phyloP scores from a whole-genome alignment of 2,797 vertebrate species.

The Cyclura pinguis region DNA sequence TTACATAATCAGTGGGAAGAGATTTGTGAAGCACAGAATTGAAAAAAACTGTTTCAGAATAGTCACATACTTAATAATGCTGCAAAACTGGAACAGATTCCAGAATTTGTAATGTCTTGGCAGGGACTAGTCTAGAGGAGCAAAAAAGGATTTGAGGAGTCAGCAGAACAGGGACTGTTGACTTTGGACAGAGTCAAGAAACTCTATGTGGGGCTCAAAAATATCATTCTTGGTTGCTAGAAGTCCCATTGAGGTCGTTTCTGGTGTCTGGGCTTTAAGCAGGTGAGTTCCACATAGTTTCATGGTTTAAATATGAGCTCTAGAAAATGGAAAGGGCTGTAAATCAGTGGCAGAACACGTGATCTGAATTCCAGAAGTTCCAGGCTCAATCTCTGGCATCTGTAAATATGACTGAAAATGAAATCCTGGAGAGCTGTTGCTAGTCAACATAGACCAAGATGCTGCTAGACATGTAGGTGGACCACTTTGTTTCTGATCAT shows the following conservation, averaged over 20 bases:
- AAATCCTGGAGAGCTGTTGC: neutral
- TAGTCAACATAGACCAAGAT: neutral
- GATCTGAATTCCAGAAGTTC: neutral
- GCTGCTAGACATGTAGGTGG: neutral
- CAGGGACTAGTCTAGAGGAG: neutral
- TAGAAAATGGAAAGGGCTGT: neutral
- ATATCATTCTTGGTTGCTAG: neutral
- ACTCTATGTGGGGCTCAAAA: neutral
- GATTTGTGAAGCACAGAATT: neutral
- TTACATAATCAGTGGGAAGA: conserved; percentile 18
- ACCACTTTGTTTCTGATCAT: neutral
- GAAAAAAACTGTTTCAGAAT: conserved; percentile 11
- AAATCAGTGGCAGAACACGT: neutral
- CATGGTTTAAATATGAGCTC: neutral
- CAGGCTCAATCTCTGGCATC: neutral
- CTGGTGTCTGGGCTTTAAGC: neutral
- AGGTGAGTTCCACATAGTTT: neutral
- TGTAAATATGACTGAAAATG: neutral
- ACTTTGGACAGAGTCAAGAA: neutral
- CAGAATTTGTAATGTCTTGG: conserved; percentile 28
- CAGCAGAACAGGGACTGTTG: neutral
- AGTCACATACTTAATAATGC: conserved; percentile 3
- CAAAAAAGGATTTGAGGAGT: neutral
- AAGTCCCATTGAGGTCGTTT: neutral
- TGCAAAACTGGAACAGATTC: conserved; percentile 24